A percentile compares a stretch with the other conserved stretches of the same genome.
phyloP scores from a whole-genome alignment of 1,140 invertebrate genomes.

The Cephus cinctus region DNA sequence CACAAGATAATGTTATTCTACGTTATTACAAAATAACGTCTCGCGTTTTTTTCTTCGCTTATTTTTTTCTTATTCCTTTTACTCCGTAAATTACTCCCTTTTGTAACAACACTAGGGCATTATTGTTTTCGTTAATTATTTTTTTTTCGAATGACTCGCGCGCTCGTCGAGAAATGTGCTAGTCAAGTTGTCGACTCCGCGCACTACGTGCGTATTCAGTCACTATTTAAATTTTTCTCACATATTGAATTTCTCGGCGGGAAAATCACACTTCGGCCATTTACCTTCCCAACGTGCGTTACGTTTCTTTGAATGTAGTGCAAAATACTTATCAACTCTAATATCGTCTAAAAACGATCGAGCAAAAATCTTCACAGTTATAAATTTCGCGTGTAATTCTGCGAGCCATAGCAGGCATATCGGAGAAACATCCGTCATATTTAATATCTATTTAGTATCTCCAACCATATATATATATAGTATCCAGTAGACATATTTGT shows the following conservation, averaged over 20 bases:
- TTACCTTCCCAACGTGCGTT: constrained; percentile 7
- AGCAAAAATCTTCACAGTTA: background rate
- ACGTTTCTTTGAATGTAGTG: constrained; percentile 11
- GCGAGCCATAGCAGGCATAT: constrained; percentile 19
- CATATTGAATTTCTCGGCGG: constrained; percentile 19
- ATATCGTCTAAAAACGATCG: constrained; percentile 7
- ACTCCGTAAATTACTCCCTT: constrained; percentile 6
- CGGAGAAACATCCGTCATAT: too few relatives aligned
- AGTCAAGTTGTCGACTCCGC: constrained; percentile 15
- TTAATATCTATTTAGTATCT: too few relatives aligned
- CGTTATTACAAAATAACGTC: constrained; percentile 3
- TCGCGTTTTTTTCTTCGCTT: background rate
- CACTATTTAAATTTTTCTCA: constrained; percentile 14
- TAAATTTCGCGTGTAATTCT: constrained; percentile 9
- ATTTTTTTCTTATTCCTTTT: constrained; percentile 3
- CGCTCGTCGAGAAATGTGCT: background rate
- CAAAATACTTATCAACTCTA: constrained; percentile 10
- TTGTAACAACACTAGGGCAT: too few relatives aligned
- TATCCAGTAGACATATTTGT: too few relatives aligned
- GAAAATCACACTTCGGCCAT: too few relatives aligned
- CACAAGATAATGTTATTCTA: constrained; percentile 20
- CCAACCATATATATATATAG: too few relatives aligned
- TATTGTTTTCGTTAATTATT: constrained; percentile 6
- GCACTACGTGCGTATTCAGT: constrained; percentile 7
- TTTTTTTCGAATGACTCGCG: background rate